phyloP scores from a whole-genome alignment of 2,888 invertebrate species.

The Pyrgus malvae region DNA sequence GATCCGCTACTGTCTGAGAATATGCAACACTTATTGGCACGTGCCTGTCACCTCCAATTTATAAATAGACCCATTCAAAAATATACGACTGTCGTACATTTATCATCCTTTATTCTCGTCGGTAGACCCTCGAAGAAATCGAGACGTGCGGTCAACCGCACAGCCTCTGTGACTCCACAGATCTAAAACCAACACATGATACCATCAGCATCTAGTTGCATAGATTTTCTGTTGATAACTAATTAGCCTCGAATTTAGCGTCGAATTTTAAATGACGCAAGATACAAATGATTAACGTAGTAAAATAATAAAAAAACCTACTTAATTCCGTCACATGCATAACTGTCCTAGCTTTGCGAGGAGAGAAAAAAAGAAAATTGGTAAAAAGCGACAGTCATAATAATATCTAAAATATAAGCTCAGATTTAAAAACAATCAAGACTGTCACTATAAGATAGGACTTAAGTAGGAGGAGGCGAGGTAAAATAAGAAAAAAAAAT shows the following conservation, averaged over 20 bases:
- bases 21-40: too few relatives aligned
- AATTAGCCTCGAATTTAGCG: not conserved
- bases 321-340: too few relatives aligned
- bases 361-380: not conserved
- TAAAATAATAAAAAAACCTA: not conserved
- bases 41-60: slow-evolving; percentile 6
- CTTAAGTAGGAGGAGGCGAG: too few relatives aligned
- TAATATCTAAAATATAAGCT: too few relatives aligned
- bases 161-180: slow-evolving; percentile 23
- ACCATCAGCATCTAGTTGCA: slow-evolving; percentile 8
- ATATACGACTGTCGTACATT: slow-evolving; percentile 10
- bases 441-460: too few relatives aligned
- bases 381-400: too few relatives aligned
- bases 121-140: slow-evolving; percentile 26
- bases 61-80: slow-evolving; percentile 22
- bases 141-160: slow-evolving; percentile 39
- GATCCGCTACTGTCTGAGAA: too few relatives aligned
- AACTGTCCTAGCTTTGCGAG: too few relatives aligned
- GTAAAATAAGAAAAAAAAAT: too few relatives aligned
- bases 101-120: not conserved
- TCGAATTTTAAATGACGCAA: not conserved
- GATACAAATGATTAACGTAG: not conserved
- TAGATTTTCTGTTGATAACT: slow-evolving; percentile 11
- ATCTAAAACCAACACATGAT: slow-evolving; percentile 10
- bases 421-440: too few relatives aligned